These are phyloP conservation scores for Rhabdornis inornatus DNA, from an alignment of 2,113 vertebrate genomes.

Conservation along the genomic window DNA sequence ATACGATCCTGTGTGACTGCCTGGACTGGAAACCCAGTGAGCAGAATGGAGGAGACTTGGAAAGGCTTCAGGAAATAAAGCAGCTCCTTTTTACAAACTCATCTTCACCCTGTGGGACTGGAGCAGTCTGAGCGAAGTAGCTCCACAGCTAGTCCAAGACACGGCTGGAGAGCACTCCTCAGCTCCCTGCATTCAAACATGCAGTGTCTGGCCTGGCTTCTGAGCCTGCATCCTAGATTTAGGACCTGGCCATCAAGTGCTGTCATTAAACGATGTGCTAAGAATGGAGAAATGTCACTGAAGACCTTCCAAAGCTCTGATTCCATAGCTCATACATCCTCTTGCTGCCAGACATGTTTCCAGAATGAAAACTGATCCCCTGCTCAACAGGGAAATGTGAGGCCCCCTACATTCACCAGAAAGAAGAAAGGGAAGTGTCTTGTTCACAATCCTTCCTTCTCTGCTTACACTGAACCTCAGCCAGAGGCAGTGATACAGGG, in stretches of 20 bases:
- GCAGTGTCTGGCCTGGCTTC: not conserved
- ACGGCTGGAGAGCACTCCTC: not conserved
- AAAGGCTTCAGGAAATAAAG: not conserved
- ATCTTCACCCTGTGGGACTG: not conserved
- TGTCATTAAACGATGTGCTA: slow-evolving; percentile 39
- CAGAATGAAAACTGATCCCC: slow-evolving; percentile 34
- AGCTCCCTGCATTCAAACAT: not conserved
- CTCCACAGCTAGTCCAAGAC: not conserved
- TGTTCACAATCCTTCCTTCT: slow-evolving; percentile 21
- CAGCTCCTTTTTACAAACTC: not conserved
- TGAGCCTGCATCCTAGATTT: not conserved
- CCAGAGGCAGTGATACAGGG: not conserved
- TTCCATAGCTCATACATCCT: not conserved
- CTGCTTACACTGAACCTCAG: slow-evolving; percentile 1
- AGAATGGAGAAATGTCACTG: slow-evolving; percentile 50
- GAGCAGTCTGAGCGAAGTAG: not conserved
- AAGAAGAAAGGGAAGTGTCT: slow-evolving; percentile 43
- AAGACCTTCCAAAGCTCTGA: slow-evolving; percentile 37
- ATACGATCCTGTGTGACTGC: not conserved
- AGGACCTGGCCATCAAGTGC: not conserved
- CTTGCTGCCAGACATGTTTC: slow-evolving; percentile 26
- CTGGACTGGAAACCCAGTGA: not conserved
- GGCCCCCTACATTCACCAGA: slow-evolving; percentile 13
- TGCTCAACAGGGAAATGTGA: slow-evolving; percentile 12
- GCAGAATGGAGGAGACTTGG: not conserved